Base-by-base conservation (phyloP, 2,888 invertebrate species). In the Noctua comes region DNA sequence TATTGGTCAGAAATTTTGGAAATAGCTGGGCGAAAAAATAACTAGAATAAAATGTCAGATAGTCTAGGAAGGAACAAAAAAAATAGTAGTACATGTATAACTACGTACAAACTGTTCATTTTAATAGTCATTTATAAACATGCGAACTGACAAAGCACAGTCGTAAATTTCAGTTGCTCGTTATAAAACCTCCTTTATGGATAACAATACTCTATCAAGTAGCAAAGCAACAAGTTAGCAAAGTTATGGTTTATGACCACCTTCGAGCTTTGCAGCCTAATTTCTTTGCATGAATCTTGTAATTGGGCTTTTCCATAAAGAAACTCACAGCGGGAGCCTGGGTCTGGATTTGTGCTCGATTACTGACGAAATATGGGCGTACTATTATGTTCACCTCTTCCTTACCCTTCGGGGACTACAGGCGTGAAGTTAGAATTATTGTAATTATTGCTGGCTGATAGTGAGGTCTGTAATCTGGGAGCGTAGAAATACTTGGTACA, bases 151-250 rank as follows among this genome's bases (percentile, higher is more conserved):
- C 8, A 40, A 68, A 59, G 36, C 43, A 51, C 4, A 40, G 54
- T 79, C 70, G 64, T 83, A 83, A 83, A 79, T 71, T 83, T 54
- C 73, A 76, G 21, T 79, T 54, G 70, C 76, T 46, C 64, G 46
- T 68, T 68, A 73, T 79, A 79, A 83, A 83, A 71, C 64, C 48
- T 59, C 10, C 27, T 77, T 79, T 73, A 78, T 76, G 54, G 75
- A 36, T 75, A 82, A 78, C 83, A 76, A 72, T 83, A 76, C 72
- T 27, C 2, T n/a, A 62, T 54, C 36, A 40, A 72, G 46, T 43
- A 36, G 36, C 16, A 48, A 54, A 36, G 36, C 40, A 48, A 59
- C 64, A 73, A 24, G 43, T 48, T 11, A 3, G 27, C 5, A 24
- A 27, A 48, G 21, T 27, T 82, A 54, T 75, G 46, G 31, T 83